These are phyloP conservation scores for Momotus momota DNA, from an alignment of 2,797 vertebrate species.

Conservation along the genomic window DNA sequence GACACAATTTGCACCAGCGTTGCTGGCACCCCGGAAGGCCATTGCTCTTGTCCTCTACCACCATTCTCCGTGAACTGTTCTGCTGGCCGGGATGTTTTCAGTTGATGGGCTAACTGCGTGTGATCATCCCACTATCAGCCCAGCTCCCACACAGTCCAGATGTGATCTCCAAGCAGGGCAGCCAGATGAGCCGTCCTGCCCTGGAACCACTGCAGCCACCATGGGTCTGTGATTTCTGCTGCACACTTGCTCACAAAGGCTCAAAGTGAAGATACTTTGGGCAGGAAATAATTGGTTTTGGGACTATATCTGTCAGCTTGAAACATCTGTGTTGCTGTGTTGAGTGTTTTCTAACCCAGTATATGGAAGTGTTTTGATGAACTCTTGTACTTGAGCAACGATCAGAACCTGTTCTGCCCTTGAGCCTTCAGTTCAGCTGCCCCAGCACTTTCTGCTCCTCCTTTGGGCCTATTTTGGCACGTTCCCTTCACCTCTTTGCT, in stretches of 20 bases:
- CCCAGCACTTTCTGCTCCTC: not conserved
- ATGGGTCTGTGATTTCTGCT: not conserved
- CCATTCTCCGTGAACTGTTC: not conserved
- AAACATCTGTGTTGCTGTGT: not conserved
- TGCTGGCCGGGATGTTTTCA: not conserved
- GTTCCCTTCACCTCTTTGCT: not conserved
- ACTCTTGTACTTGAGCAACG: not conserved
- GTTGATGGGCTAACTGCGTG: not conserved
- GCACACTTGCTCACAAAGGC: not conserved
- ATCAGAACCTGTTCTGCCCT: not conserved
- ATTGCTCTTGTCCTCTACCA: too few relatives aligned
- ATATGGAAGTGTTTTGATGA: not conserved
- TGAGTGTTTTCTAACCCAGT: not conserved
- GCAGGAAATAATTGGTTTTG: not conserved
- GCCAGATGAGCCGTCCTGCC: not conserved
- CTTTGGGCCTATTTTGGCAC: not conserved
- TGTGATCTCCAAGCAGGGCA: not conserved
- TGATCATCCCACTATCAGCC: not conserved
- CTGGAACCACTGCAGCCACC: not conserved
- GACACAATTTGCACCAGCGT: too few relatives aligned
- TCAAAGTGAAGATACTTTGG: not conserved
- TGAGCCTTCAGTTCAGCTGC: not conserved
- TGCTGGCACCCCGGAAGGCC: too few relatives aligned
- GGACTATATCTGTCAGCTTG: not conserved
- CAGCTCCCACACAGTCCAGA: not conserved